Evolutionary conservation across 2,888 invertebrate genomes (phyloP).

Genomic region (Linnaemya vulpina): DNA sequence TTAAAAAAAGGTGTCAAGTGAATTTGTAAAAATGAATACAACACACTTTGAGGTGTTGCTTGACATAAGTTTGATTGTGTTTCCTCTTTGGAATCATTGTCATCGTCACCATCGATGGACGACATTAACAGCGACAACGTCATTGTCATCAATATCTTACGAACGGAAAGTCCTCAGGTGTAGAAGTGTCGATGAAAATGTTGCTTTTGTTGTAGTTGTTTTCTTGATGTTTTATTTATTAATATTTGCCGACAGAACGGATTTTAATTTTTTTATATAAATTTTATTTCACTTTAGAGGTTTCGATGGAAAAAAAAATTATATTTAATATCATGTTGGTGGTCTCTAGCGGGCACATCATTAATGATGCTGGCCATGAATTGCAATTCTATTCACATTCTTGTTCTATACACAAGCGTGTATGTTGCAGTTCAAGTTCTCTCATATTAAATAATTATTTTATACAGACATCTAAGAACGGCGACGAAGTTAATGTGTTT

Average conservation of each 20-base stretch:
- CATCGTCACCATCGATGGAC: slow-evolving; percentile 43
- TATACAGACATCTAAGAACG: slow-evolving; percentile 30
- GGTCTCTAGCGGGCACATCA: slow-evolving; percentile 71
- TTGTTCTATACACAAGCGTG: slow-evolving; percentile 7
- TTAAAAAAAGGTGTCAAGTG: slow-evolving; percentile 74
- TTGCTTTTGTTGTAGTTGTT: slow-evolving; percentile 10
- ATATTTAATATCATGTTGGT: slow-evolving; percentile 65
- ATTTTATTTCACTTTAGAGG: slow-evolving; percentile 13
- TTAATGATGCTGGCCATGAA: slow-evolving; percentile 73
- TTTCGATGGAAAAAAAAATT: slow-evolving; percentile 17
- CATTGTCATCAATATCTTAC: slow-evolving; percentile 45
- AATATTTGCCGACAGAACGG: slow-evolving; percentile 56
- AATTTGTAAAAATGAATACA: slow-evolving; percentile 74
- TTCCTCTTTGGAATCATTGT: slow-evolving; percentile 64
- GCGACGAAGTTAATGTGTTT: slow-evolving; percentile 52
- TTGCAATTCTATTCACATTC: slow-evolving; percentile 69
- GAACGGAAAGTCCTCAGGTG: slow-evolving; percentile 65
- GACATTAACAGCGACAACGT: slow-evolving; percentile 37
- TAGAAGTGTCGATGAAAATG: slow-evolving; percentile 47
- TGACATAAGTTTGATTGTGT: slow-evolving; percentile 66
- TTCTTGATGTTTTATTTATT: slow-evolving; percentile 45
- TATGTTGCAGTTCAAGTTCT: background rate
- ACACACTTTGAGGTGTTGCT: slow-evolving; percentile 72
- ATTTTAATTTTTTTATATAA: slow-evolving; percentile 16
- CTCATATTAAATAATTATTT: slow-evolving; percentile 22